Evolutionary conservation across 2,113 vertebrate genomes (phyloP), one percentile per base, ranked within the genome.

Genomic region (Pampusana beccarii): DNA sequence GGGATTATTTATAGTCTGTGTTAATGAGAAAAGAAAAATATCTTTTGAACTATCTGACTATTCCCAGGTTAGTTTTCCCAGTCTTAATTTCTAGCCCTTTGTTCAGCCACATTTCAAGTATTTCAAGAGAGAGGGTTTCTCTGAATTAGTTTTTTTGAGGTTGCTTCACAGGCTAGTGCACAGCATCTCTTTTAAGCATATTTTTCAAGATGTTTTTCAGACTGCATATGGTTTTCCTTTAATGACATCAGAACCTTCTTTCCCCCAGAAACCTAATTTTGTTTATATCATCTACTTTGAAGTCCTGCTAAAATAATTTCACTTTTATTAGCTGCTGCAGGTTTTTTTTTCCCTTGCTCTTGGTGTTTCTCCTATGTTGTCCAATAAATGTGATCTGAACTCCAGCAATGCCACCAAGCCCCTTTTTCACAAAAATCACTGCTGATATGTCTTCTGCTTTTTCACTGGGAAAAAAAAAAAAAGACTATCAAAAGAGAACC

Each of bases 131-230:
- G 15, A 65, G 7, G 3, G 10, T 88, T 94, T 77, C 46, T 96
- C 56, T 88, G 73, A 70, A 36, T 80, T 78, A 29, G 15, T 33
- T 4, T 72, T 92, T 94, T 64, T 83, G 72, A 88, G 56, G 17
- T 40, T 93, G 38, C 65, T 92, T 90, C 67, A 78, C 7, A 73
- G 42, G 42, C 56, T 80, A 46, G 38, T 64, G n/a, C 54, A n/a
- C 66, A 26, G 9, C 29, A 70, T 54, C 36, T 88, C 75, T 80
- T 92, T 93, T 60, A 87, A 84, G 56, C 25, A 26, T 42, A 71
- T 74, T 33, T 95, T 93, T 66, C 56, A 38, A 95, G 75, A 38
- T 80, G 31, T 78, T 86, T 74, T 95, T 80, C 64, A 57, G 78
- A 36, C 14, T 86, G 16, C 26, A 48, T 85, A 79, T 69, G 15